A percentile compares a stretch with the other conserved stretches of the same genome.
Evolutionary conservation across 2,888 invertebrate species (phyloP).

Genomic region (Folsomia manolachei): DNA sequence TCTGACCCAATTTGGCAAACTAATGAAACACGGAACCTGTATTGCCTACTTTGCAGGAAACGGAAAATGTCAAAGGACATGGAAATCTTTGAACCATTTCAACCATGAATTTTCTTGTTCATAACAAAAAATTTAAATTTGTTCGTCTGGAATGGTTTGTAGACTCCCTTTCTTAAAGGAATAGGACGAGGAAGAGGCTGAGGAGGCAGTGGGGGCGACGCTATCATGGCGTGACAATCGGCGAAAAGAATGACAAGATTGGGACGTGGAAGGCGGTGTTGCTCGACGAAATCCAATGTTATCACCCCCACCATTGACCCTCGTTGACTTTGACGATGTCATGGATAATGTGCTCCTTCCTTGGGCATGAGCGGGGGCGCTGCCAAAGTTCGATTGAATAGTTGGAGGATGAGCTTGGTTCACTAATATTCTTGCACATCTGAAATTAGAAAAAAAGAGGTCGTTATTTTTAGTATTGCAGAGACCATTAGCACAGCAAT

Average conservation of each 20-base stretch:
- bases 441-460: constrained; percentile 16
- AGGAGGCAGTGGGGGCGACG: constrained; percentile 11
- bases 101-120: too few relatives aligned
- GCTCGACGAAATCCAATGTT: constrained; percentile 8
- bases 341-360: not conserved
- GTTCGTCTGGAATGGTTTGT: not conserved
- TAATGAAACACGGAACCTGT: too few relatives aligned
- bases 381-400: not conserved
- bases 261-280: constrained; percentile 33
- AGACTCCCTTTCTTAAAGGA: not conserved
- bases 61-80: too few relatives aligned
- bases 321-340: not conserved
- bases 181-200: not conserved
- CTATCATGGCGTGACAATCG: constrained; percentile 32
- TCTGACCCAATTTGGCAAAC: too few relatives aligned
- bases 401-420: constrained; percentile 32
- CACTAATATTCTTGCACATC: constrained; percentile 39
- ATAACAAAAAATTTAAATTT: too few relatives aligned
- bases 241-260: constrained; percentile 35
- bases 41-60: too few relatives aligned
- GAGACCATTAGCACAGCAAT: too few relatives aligned
- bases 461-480: too few relatives aligned
- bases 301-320: not conserved
- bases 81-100: too few relatives aligned
- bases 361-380: not conserved